Evolutionary conservation across 2,797 vertebrate genomes (phyloP).

Genomic region (Lemur catta): DNA sequence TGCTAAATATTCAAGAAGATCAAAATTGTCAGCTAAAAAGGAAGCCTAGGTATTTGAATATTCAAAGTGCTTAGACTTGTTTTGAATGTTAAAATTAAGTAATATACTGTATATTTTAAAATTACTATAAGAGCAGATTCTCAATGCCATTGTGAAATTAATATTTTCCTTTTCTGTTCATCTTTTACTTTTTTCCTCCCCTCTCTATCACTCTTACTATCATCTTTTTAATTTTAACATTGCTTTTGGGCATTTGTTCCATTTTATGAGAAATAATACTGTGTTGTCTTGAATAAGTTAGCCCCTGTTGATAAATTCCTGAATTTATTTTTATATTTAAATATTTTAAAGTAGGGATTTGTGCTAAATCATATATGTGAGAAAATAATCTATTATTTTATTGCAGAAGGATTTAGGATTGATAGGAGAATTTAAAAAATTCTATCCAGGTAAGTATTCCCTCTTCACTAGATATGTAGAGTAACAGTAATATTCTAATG

Average conservation of each 20-base stretch:
- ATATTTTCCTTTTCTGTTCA: not conserved
- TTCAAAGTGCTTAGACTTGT: not conserved
- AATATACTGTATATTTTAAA: not conserved
- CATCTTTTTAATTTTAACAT: not conserved
- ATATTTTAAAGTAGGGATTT: not conserved
- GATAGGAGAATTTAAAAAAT: not conserved
- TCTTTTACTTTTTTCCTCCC: not conserved
- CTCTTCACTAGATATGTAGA: not conserved
- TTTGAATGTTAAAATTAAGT: constrained; percentile 28
- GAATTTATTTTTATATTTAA: not conserved
- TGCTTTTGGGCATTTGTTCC: not conserved
- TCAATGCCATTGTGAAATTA: not conserved
- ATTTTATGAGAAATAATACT: not conserved
- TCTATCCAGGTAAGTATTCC: not conserved
- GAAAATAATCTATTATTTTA: not conserved
- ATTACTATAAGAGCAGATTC: not conserved
- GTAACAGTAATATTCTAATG: not conserved
- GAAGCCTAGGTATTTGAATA: not conserved
- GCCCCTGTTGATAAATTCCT: not conserved
- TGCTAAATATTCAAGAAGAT: not conserved
- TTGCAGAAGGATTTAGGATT: not conserved
- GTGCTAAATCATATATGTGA: not conserved
- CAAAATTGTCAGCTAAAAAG: not conserved
- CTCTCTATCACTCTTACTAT: not conserved
- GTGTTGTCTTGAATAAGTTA: constrained; percentile 53